Percentiles rank a stretch among this genome's conserved stretches.
Evolutionary conservation across 2,888 invertebrate genomes (phyloP).

Genomic region (Sericinus montela): DNA sequence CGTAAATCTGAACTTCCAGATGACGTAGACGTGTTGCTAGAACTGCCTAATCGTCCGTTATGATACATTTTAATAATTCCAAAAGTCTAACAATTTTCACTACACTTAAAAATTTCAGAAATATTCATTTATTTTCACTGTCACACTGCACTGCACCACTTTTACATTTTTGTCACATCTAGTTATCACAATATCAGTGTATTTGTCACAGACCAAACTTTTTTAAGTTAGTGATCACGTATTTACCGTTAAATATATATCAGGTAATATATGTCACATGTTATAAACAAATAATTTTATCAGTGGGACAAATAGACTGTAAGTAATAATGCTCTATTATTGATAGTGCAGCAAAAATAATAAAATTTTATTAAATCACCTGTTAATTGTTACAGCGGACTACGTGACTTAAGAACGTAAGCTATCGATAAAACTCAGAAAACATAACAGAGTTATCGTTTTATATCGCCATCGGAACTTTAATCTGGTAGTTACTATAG

Average conservation of each 20-base stretch:
- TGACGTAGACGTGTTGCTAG: conserved; percentile 61
- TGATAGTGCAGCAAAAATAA: conserved; percentile 21
- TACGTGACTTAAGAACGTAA: conserved; percentile 68
- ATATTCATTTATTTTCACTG: conserved; percentile 10
- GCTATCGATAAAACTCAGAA: conserved; percentile 56
- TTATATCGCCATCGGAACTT: conserved; percentile 51
- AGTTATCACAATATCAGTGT: not conserved
- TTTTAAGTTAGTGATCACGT: not conserved
- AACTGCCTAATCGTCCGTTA: conserved; percentile 47
- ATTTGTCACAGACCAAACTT: not conserved
- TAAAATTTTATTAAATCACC: conserved; percentile 27
- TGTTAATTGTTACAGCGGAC: conserved; percentile 49
- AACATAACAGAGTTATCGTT: conserved; percentile 64
- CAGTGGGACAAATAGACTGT: too few species aligned
- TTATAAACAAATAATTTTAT: too few species aligned
- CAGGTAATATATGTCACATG: too few species aligned
- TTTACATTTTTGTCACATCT: not conserved
- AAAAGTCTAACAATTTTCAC: conserved; percentile 1
- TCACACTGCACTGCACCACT: not conserved
- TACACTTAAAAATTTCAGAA: not conserved
- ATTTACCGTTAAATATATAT: conserved; percentile 9
- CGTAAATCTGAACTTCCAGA: conserved; percentile 63
- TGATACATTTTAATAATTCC: conserved; percentile 35
- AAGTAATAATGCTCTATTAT: too few species aligned
- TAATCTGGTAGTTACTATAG: conserved; percentile 45